A percentile compares a stretch with the other conserved stretches of the same genome.
phyloP scores from a whole-genome alignment of 2,113 vertebrate genomes.

The Tapirus terrestris region DNA sequence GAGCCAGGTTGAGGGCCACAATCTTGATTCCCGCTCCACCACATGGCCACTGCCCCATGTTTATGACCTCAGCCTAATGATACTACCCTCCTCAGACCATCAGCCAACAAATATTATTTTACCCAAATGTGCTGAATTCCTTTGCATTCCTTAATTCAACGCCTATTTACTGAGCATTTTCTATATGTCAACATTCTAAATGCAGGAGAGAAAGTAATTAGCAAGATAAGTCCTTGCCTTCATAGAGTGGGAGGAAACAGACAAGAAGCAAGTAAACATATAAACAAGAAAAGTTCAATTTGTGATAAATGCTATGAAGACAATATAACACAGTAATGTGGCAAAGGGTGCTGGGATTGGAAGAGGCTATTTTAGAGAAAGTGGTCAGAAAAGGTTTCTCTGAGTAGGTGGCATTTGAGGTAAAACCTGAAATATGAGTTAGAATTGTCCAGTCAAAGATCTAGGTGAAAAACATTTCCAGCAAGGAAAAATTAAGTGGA shows the following conservation, averaged over 20 bases:
- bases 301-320: neutral
- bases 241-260: neutral
- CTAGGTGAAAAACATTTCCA: neutral
- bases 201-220: neutral
- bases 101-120: neutral
- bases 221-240: neutral
- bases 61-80: neutral
- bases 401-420: neutral
- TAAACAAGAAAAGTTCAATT: neutral
- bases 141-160: neutral
- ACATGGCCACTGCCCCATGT: neutral
- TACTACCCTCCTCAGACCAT: neutral
- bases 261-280: neutral
- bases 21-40: neutral
- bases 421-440: conserved; percentile 5
- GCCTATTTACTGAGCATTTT: neutral
- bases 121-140: neutral
- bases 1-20: neutral
- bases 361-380: neutral
- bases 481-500: neutral
- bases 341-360: neutral
- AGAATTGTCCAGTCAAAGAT: neutral
- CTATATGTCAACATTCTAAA: neutral
- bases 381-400: neutral
- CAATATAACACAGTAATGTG: neutral